Evolutionary conservation across 2,888 invertebrate genomes (phyloP).

Genomic region (Anaspis maculata): DNA sequence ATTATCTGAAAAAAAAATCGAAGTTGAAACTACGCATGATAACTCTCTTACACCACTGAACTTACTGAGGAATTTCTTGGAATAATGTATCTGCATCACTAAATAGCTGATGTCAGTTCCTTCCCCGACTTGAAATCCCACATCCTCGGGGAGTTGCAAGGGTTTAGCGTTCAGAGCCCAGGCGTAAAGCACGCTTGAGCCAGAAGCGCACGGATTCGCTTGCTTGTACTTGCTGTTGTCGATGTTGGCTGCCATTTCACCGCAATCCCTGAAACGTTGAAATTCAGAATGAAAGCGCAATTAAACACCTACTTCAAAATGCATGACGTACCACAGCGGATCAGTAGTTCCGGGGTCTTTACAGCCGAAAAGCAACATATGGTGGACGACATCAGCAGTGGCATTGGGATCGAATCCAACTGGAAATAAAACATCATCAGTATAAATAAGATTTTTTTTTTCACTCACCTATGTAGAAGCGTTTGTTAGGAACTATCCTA

Average conservation of each 20-base stretch:
- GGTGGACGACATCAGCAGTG: conserved; percentile 84
- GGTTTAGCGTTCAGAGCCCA: conserved; percentile 91
- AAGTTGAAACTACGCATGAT: conserved; percentile 1
- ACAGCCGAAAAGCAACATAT: conserved; percentile 90
- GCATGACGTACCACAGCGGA: conserved; percentile 58
- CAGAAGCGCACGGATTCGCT: conserved; percentile 69
- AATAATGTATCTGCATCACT: conserved; percentile 73
- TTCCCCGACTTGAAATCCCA: conserved; percentile 88
- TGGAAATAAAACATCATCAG: conserved; percentile 37
- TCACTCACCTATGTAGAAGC: conserved; percentile 72
- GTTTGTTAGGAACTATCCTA: conserved; percentile 64
- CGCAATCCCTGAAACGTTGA: conserved; percentile 67
- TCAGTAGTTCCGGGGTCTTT: conserved; percentile 64
- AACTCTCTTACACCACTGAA: too few species aligned
- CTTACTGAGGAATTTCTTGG: conserved; percentile 33
- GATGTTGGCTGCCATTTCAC: conserved; percentile 70
- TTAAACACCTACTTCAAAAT: not conserved
- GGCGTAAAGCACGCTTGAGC: conserved; percentile 78
- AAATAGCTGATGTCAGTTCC: conserved; percentile 77
- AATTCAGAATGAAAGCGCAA: conserved; percentile 5
- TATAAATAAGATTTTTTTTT: not conserved
- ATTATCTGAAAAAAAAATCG: conserved; percentile 49
- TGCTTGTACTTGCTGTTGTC: conserved; percentile 36
- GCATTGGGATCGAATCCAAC: conserved; percentile 91
- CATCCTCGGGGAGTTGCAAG: conserved; percentile 70